Percentiles rank a stretch among this genome's conserved stretches.
These are phyloP conservation scores for Tinea pellionella DNA, from an alignment of 2,888 invertebrate genomes.

Conservation along the genomic window DNA sequence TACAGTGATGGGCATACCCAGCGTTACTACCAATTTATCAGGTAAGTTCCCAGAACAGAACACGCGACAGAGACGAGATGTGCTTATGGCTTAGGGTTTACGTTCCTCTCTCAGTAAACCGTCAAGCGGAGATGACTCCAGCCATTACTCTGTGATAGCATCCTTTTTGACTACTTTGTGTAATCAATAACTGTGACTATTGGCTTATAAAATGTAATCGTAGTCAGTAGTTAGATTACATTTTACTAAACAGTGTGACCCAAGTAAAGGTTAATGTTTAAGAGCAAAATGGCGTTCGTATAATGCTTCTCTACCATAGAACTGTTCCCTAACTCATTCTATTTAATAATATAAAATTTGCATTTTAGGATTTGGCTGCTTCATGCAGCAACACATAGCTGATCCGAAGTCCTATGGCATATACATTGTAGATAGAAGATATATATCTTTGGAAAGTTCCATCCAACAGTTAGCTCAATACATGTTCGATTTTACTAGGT, in stretches of 20 bases:
- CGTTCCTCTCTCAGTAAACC: too few species aligned
- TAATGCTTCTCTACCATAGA: too few species aligned
- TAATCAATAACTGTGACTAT: too few species aligned
- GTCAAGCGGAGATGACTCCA: too few species aligned
- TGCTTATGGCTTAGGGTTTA: background rate
- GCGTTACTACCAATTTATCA: constrained; percentile 96
- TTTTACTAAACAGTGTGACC: too few species aligned
- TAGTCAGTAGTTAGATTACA: too few species aligned
- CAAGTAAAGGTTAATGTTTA: too few species aligned
- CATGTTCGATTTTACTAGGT: constrained; percentile 91
- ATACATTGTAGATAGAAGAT: constrained; percentile 95
- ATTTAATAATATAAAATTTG: background rate
- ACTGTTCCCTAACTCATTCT: background rate
- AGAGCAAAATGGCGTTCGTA: too few species aligned
- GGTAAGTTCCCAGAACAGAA: constrained; percentile 50
- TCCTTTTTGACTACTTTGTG: too few species aligned
- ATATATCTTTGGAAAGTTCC: constrained; percentile 89
- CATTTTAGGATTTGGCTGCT: constrained; percentile 89
- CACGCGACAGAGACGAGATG: background rate
- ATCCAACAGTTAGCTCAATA: constrained; percentile 90
- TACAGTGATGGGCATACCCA: constrained; percentile 99
- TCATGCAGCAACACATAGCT: constrained; percentile 97
- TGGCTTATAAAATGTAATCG: too few species aligned
- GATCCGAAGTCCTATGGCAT: constrained; percentile 99
- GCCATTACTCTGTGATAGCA: constrained; percentile 98